Percentiles rank a stretch among this genome's conserved stretches.
phyloP scores from a whole-genome alignment of 2,113 vertebrate species.

The Nannospalax galili region DNA sequence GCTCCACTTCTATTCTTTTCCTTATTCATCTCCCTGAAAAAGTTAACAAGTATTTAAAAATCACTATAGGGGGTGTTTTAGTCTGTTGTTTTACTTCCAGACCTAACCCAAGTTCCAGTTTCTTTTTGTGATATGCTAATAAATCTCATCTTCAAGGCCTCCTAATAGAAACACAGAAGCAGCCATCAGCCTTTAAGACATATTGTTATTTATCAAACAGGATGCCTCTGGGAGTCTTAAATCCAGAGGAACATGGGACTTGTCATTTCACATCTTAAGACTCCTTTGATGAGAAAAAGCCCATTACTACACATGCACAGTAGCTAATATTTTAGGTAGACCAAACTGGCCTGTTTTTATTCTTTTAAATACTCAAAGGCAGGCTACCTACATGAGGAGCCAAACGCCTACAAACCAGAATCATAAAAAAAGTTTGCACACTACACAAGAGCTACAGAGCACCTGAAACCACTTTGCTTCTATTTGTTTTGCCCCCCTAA shows the following conservation, averaged over 20 bases:
- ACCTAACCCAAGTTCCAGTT: constrained; percentile 22
- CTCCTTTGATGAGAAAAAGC: constrained; percentile 53
- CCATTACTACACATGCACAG: constrained; percentile 35
- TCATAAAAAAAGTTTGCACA: constrained; percentile 68
- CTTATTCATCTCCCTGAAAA: constrained; percentile 26
- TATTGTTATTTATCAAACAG: constrained; percentile 28
- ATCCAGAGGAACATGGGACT: background rate
- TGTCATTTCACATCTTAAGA: constrained; percentile 53
- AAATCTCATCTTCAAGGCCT: constrained; percentile 42
- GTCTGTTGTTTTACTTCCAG: background rate
- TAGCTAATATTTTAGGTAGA: constrained; percentile 68
- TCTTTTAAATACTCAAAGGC: constrained; percentile 43
- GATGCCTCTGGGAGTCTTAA: constrained; percentile 9
- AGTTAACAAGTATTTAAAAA: constrained; percentile 46
- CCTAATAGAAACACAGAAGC: constrained; percentile 34
- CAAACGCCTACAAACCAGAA: constrained; percentile 50
- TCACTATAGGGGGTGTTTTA: background rate
- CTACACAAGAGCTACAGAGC: constrained; percentile 70
- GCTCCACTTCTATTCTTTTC: constrained; percentile 26
- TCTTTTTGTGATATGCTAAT: constrained; percentile 39
- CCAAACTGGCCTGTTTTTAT: constrained; percentile 44
- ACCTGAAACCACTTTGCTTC: constrained; percentile 81
- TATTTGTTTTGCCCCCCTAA: constrained; percentile 79
- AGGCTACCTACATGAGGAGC: constrained; percentile 47
- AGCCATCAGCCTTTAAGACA: constrained; percentile 32